Conservation (phyloP, 2,888 invertebrate genomes). For the Amiota minor region DNA sequence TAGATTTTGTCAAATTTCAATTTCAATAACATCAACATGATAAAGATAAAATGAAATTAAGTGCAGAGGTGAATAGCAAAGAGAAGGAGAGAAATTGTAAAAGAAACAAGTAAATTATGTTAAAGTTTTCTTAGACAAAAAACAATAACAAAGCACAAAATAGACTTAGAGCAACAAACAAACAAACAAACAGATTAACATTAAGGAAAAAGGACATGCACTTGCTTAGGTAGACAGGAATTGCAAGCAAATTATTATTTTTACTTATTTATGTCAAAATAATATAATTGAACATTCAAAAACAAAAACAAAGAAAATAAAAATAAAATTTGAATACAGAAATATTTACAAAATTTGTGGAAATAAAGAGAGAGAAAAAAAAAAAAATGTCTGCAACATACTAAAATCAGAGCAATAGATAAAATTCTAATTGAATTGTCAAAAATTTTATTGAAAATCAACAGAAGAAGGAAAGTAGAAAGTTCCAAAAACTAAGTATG, state of each 20-base stretch:
- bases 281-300: slow-evolving; percentile 8
- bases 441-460: background rate
- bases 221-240: background rate
- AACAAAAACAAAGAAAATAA: background rate
- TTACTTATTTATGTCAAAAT: slow-evolving; percentile 22
- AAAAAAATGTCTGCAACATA: background rate
- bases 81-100: background rate
- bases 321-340: slow-evolving; percentile 5
- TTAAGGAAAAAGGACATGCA: background rate
- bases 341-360: background rate
- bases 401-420: background rate
- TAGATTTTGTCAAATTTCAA: slow-evolving; percentile 25
- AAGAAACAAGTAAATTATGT: background rate
- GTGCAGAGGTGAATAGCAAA: background rate
- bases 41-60: background rate
- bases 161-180: background rate
- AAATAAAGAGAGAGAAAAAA: background rate
- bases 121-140: background rate
- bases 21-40: background rate
- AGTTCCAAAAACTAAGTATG: background rate
- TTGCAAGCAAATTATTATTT: slow-evolving; percentile 4
- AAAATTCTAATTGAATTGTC: slow-evolving; percentile 17
- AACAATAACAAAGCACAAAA: background rate
- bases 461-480: background rate
- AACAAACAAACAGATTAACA: background rate